Percentiles rank a stretch among this genome's conserved stretches.
These are phyloP conservation scores for Magallana gigas DNA, from an alignment of 1,140 invertebrate genomes.

Conservation along the genomic window DNA sequence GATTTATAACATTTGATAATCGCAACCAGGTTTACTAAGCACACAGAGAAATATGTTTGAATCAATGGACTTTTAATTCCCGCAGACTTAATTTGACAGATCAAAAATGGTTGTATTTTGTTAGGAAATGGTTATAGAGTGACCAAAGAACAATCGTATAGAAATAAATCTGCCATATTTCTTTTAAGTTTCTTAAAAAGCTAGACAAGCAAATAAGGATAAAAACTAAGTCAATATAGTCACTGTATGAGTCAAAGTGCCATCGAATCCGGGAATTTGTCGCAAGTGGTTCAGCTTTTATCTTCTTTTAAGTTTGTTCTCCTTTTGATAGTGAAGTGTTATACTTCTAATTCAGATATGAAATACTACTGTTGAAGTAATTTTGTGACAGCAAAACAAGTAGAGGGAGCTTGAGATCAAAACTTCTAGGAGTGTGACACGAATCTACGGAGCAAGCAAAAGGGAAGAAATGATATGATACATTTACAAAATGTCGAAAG, in stretches of 20 bases:
- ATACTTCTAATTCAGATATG: slow-evolving; percentile 17
- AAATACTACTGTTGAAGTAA: slow-evolving; percentile 34
- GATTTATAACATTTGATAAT: not conserved
- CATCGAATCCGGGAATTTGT: slow-evolving; percentile 5
- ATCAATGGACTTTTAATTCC: not conserved
- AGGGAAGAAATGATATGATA: no score
- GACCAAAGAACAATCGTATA: not conserved
- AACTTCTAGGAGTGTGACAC: not conserved
- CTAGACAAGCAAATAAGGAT: slow-evolving; percentile 14
- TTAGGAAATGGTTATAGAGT: not conserved
- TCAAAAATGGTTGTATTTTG: not conserved
- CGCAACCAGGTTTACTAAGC: not conserved
- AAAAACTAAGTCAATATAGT: slow-evolving; percentile 7
- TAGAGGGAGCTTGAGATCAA: not conserved
- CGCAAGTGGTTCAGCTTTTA: slow-evolving; percentile 27
- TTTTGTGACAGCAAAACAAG: slow-evolving; percentile 3
- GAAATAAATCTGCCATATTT: slow-evolving; percentile 16
- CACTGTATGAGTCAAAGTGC: not conserved
- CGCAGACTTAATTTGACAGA: not conserved
- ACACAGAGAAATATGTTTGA: not conserved
- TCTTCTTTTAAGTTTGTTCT: not conserved
- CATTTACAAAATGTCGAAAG: no score
- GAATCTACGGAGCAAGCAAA: no score
- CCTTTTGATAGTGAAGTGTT: slow-evolving; percentile 21
- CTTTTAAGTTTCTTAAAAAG: slow-evolving; percentile 31